Evolutionary conservation across 2,888 invertebrate genomes (phyloP), one percentile per base, ranked within the genome.

Genomic region (Sinodicranocentrus sp.): DNA sequence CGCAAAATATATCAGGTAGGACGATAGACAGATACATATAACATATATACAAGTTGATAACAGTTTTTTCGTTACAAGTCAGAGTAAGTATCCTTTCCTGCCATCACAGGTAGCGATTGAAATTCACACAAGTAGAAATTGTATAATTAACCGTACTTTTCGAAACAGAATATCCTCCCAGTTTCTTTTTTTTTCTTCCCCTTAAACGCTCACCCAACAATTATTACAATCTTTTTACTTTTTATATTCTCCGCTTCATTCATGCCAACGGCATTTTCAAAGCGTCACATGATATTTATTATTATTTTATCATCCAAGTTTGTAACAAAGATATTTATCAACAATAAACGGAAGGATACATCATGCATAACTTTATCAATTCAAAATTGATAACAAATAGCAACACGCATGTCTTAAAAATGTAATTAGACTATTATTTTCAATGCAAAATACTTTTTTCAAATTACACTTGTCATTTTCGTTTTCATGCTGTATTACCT

Each of bases 271-370:
- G 33, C 33, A 33, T 33, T 33, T 33, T 33, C 5, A 33, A 33
- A 33, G 10, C 33, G 33, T 33, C 10, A 33, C 10, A 6, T 33
- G 5, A 33, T 33, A 33, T 33, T 10, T 10, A 3, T 10, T 6
- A 6, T 33, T 33, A 33, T n/a, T n/a, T n/a, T n/a, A n/a, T n/a
- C n/a, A n/a, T n/a, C n/a, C n/a, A n/a, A n/a, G n/a, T n/a, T n/a
- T n/a, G n/a, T n/a, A n/a, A n/a, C n/a, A 33, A 33, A 33, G 33
- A 33, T 33, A 33, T 33, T 52, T 17, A 52, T 52, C 52, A 52
- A 19, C 52, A 52, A 52, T 59, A 59, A 59, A 19, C 59, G 59
- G 59, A 59, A 59, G 59, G 59, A 59, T 59, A 17, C 39, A 54
- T 54, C 19, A 44, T 52, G 52, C 52, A 19, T 52, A 52, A 52